A percentile compares a stretch with the other conserved stretches of the same genome.
Evolutionary conservation across 2,113 vertebrate species (phyloP).

Genomic region (Hypomesus transpacificus): DNA sequence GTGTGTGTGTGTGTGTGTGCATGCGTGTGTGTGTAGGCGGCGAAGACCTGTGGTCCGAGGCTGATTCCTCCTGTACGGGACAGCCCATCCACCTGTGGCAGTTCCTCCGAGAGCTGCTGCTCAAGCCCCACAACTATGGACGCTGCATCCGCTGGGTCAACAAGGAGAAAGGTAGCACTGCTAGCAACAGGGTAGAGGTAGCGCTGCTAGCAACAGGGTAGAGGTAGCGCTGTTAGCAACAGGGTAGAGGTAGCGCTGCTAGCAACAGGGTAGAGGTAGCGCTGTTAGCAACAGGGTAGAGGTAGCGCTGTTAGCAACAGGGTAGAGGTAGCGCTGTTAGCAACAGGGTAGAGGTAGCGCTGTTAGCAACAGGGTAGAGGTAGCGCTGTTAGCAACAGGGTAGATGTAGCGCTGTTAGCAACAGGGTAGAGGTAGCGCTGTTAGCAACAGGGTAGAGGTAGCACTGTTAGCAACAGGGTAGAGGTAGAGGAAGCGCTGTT

Average conservation of each 20-base stretch:
- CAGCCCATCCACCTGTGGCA: constrained; percentile 98
- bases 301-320: no score
- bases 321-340: no score
- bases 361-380: no score
- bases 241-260: no score
- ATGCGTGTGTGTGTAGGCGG: constrained; percentile 40
- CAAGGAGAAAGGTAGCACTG: constrained; percentile 87
- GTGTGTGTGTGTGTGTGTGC: constrained; percentile 10
- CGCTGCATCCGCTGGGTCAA: constrained; percentile 98
- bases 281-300: no score
- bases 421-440: constrained; percentile 65
- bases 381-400: no score
- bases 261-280: no score
- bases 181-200: background rate
- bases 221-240: background rate
- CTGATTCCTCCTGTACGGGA: constrained; percentile 87
- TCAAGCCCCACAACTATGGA: constrained; percentile 92
- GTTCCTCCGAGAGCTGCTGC: constrained; percentile 91
- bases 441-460: background rate
- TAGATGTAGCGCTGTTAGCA: no score
- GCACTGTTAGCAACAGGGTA: background rate
- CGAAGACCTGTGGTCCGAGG: constrained; percentile 84
- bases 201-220: background rate
- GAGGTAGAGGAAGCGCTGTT: no score
- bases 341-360: no score